A percentile compares a stretch with the other conserved stretches of the same genome.
phyloP scores from a whole-genome alignment of 92 coral and sea anemone genomes.

The Bergia sp. region DNA sequence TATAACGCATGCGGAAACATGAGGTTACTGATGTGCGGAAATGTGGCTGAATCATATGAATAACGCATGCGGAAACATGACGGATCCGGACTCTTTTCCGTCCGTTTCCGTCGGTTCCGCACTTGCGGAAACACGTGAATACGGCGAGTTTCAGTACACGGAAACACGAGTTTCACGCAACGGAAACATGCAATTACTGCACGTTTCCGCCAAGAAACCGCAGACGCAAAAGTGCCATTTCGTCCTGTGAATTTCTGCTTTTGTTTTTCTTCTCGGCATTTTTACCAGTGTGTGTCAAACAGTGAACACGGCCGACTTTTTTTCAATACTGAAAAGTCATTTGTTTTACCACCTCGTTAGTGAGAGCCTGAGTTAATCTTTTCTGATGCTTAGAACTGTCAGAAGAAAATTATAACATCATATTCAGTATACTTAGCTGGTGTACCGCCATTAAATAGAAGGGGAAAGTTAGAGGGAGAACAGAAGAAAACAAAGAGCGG shows the following conservation, averaged over 20 bases:
- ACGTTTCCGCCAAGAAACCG: conserved; percentile 37
- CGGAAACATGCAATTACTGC: background rate
- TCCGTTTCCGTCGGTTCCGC: conserved; percentile 27
- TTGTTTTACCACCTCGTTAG: no score
- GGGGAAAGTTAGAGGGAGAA: no score
- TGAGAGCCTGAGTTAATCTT: no score
- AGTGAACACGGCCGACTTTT: no score
- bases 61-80: background rate
- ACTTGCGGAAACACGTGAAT: background rate
- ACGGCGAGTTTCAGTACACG: conserved; percentile 14
- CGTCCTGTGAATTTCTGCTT: conserved; percentile 23
- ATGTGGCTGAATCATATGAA: background rate
- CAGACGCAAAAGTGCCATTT: conserved; percentile 18
- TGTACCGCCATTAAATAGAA: no score
- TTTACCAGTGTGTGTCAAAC: background rate
- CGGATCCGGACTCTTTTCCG: background rate
- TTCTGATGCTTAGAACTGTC: no score
- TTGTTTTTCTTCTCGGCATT: no score
- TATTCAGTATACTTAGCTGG: no score
- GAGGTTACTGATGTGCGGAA: background rate
- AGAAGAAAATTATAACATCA: no score
- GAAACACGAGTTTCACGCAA: conserved; percentile 49
- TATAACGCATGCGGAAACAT: background rate
- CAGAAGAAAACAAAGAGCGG: no score
- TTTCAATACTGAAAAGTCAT: no score